Evolutionary conservation across 2,113 vertebrate genomes (phyloP).

Genomic region (Opisthocomus hoazin): DNA sequence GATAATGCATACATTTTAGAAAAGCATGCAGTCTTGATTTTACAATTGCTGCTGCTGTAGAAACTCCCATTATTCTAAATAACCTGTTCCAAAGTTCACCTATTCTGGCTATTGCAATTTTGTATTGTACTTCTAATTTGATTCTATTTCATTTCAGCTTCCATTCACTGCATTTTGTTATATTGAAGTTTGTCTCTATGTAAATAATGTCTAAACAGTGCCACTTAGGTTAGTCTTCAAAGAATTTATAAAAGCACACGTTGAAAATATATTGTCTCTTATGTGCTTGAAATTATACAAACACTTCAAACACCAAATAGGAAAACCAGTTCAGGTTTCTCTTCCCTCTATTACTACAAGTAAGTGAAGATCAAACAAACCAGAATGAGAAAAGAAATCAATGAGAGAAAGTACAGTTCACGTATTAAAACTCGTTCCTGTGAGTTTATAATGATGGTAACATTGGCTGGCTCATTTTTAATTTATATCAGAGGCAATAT

Average conservation of each 20-base stretch:
- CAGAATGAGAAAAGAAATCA: neutral
- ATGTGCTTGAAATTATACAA: neutral
- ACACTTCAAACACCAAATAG: neutral
- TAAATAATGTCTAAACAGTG: neutral
- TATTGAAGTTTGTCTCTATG: neutral
- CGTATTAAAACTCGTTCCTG: neutral
- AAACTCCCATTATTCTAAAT: neutral
- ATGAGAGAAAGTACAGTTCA: neutral
- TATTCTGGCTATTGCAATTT: neutral
- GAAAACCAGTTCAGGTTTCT: neutral
- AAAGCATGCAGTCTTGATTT: neutral
- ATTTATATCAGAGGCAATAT: neutral
- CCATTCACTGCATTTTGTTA: neutral
- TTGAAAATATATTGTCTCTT: neutral
- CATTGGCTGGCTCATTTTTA: neutral
- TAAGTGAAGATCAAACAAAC: conserved; percentile 21
- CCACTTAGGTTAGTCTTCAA: neutral
- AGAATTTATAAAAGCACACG: neutral
- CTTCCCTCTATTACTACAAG: neutral
- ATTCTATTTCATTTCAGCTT: neutral
- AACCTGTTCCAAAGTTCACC: neutral
- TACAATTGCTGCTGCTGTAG: neutral
- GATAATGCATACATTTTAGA: neutral
- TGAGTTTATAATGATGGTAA: neutral
- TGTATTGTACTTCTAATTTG: neutral